Base-by-base conservation (phyloP, 2,888 invertebrate genomes). In the Patella depressa region DNA sequence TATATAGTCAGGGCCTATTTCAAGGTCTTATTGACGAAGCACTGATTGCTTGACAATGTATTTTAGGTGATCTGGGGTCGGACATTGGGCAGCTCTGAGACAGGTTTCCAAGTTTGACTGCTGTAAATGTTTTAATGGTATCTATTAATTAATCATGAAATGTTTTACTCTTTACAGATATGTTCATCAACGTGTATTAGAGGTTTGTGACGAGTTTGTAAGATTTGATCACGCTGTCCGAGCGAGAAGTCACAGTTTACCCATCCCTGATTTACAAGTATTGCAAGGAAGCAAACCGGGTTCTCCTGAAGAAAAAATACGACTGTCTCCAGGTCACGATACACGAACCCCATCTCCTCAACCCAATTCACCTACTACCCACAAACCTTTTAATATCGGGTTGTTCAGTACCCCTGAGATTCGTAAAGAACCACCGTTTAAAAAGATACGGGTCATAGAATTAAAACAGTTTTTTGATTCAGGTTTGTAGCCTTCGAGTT, bases 401-500 rank as follows among this genome's bases (percentile, higher is more conserved):
- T 72, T 74, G 3, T 79, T 75, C 54, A 72, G 74, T 71, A 69
- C 83, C 17, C 79, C 85, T 69, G 86, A 85, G n/a, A 69, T 79
- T 0, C 75, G 85, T n/a, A 85, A 85, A 78, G 90, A 91, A 78
- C 89, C 89, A 53, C 86, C 88, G 2, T 90, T 88, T 81, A 92
- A 92, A 81, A 89, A 89, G 81, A 96, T 96, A 94, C 96, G 97
- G 93, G 97, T 98, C 94, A 95, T 96, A 0, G 98, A 97, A 89
- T 92, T 98, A 59, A 95, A 96, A 90, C 96, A 97, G 2, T 97
- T 98, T 88, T 97, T 97, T 19, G 98, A 97, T 91, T 96, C 96
- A 0, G 65, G 65, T 59, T 17, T 14, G 59, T 65, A n/a, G n/a
- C n/a, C n/a, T n/a, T n/a, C n/a, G n/a, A n/a, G n/a, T n/a, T n/a